Evolutionary conservation across 1,140 invertebrate species (phyloP), one percentile per base, ranked within the genome.

Genomic region (Capitella teleta): DNA sequence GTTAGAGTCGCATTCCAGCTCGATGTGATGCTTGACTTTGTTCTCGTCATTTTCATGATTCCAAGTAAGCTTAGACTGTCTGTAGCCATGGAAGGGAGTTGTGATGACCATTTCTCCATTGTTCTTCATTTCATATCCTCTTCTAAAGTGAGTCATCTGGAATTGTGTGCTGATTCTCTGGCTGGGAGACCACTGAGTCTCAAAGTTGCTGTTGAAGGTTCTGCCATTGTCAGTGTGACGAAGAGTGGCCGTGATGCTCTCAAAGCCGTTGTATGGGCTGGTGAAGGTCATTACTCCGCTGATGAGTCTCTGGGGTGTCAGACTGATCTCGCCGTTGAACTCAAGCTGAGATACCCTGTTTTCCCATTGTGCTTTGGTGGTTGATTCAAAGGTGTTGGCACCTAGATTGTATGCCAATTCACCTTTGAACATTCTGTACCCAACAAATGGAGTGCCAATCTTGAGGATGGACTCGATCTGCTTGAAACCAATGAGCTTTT

Each of bases 361-460:
- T 12, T 44, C 42, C 6, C 21, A 23, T 5, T 44, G 19, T 5
- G 42, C 42, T 48, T 48, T 30, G 47, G 24, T 37, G 36, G 28
- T 30, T 18, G 49, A 28, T n/a, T 14, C 21, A 16, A 45, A 46
- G 14, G 10, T 46, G 26, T 19, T 43, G 26, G 25, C 26, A n/a
- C 16, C 18, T 3, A 30, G 43, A 14, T 41, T 28, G 28, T 51
- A 44, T 41, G 34, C 46, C 16, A 45, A 8, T 10, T 51, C 49
- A 8, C 44, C 8, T 30, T 23, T 23, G 5, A 45, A 12, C 2
- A 23, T 19, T 36, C 36, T 28, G 26, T 28, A 28, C 4, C 30
- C 42, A 18, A 4, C 23, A 28, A 51, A 51, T 24, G 49, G 49
- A 2, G 49, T 51, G 14, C 14, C 28, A n/a, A 51, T 24, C 3